Base-by-base conservation (phyloP, 35 echinoderm and acorn worm genomes). In the Hemicentrotus pulcherrimus region DNA sequence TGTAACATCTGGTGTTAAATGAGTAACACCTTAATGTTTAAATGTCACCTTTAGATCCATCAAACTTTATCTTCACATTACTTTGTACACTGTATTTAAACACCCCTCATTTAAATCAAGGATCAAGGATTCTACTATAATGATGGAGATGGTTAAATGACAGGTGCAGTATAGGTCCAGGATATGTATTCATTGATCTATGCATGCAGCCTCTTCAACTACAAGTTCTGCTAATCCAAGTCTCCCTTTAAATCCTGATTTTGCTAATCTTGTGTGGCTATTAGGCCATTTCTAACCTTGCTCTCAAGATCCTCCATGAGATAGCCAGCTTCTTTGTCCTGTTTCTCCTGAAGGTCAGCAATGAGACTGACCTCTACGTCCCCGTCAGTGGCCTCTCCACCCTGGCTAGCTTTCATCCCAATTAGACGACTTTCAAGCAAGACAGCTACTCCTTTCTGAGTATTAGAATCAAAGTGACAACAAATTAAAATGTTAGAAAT, bases 311-410 rank as follows among this genome's bases (percentile, higher is more conserved):
- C 97, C 18, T 96, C 60, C 96, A 99, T 94, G 2, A 99, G 96
- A 94, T 95, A 86, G 30, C 59, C 46, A 18, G 97, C 78, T 48
- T 99, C 98, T 60, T 99, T 31, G 65, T 99, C 98, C 48, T 99
- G 98, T 71, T 99, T 95, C 86, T 98, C 61, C 60, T 99, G 98
- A 13, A 99, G 96, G 90, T 99, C 97, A 41, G 98, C 98, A 59
- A 99, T 60, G 16, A 99, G 35, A 65, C 95, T 78, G 10, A 97
- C 95, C 94, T 99, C 94, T 48, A 96, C 95, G 13, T 97, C 96
- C 7, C 88, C 94, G 18, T 97, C 97, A 33, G 88, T 93, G 6
- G 32, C 95, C 31, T 96, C 95, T 46, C 85, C 61, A 78, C 86
- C 89, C 13, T 96, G 85, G 30, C 18, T 91, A 33, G 87, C 46